Percentiles rank a stretch among this genome's conserved stretches.
Evolutionary conservation across 2,113 vertebrate genomes (phyloP).

Genomic region (Bungarus multicinctus): DNA sequence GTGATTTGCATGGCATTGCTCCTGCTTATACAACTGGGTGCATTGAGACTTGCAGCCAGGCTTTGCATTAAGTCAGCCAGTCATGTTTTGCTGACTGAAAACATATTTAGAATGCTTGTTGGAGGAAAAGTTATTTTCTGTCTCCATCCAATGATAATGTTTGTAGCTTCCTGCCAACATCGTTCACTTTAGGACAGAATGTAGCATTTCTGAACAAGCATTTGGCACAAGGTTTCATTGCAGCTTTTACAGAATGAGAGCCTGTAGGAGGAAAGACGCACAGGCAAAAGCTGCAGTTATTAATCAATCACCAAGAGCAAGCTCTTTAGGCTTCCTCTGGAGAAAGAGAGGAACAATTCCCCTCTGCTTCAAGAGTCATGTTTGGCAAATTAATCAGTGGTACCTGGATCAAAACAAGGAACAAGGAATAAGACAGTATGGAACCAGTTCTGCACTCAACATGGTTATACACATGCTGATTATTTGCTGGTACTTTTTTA

Average conservation of each 20-base stretch:
- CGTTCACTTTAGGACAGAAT: slow-evolving; percentile 31
- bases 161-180: slow-evolving; percentile 43
- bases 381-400: background rate
- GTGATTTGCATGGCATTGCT: background rate
- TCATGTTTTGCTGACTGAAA: background rate
- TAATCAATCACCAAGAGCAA: slow-evolving; percentile 29
- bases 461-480: background rate
- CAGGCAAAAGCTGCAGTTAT: background rate
- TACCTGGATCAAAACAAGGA: background rate
- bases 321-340: background rate
- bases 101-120: background rate
- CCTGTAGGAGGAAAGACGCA: slow-evolving; percentile 14
- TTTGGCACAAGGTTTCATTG: slow-evolving; percentile 32
- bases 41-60: background rate
- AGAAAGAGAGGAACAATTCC: background rate
- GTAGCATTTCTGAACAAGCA: slow-evolving; percentile 8
- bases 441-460: background rate
- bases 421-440: background rate
- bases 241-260: slow-evolving; percentile 32
- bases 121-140: slow-evolving; percentile 14
- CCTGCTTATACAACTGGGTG: fast-evolving
- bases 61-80: slow-evolving; percentile 9
- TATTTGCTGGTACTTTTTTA: background rate
- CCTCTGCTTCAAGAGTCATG: background rate
- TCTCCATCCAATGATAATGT: background rate